phyloP scores from a whole-genome alignment of 2,888 invertebrate genomes.

The Pseudanteris insignis region DNA sequence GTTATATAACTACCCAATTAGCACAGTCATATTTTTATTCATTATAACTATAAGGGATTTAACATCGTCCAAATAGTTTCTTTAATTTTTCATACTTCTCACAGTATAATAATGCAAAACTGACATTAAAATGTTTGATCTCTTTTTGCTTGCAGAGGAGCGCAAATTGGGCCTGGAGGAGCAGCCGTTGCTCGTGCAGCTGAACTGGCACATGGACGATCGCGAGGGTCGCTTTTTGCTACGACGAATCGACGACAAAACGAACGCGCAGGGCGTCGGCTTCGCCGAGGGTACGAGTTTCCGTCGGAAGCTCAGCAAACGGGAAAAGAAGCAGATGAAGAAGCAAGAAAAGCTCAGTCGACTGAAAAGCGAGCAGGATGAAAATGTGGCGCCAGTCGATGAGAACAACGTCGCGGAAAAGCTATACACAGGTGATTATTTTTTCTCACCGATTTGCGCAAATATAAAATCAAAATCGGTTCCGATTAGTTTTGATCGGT shows the following conservation, averaged over 20 bases:
- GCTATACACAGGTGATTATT: slow-evolving; percentile 79
- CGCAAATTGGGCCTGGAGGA: slow-evolving; percentile 89
- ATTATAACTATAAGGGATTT: too few species aligned
- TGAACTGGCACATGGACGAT: slow-evolving; percentile 99
- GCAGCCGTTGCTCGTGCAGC: slow-evolving; percentile 94
- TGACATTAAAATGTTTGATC: not conserved
- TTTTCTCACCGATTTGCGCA: not conserved
- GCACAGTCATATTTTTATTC: too few species aligned
- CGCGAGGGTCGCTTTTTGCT: slow-evolving; percentile 96
- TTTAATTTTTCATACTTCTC: too few species aligned
- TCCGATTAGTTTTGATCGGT: too few species aligned
- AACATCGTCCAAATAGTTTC: too few species aligned
- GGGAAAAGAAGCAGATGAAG: slow-evolving; percentile 97
- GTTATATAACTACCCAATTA: too few species aligned
- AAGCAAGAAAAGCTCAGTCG: slow-evolving; percentile 90
- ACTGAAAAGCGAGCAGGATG: slow-evolving; percentile 74
- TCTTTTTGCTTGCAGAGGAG: slow-evolving; percentile 74
- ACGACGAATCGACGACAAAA: slow-evolving; percentile 87
- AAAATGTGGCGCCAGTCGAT: slow-evolving; percentile 71
- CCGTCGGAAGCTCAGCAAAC: slow-evolving; percentile 92
- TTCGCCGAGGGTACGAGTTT: slow-evolving; percentile 83
- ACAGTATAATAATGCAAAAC: not conserved
- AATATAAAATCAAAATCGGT: too few species aligned
- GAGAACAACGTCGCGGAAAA: slow-evolving; percentile 88
- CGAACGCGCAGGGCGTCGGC: slow-evolving; percentile 74